Conservation (phyloP, 2,888 invertebrate genomes). For the Aproaerema taeniolella region DNA sequence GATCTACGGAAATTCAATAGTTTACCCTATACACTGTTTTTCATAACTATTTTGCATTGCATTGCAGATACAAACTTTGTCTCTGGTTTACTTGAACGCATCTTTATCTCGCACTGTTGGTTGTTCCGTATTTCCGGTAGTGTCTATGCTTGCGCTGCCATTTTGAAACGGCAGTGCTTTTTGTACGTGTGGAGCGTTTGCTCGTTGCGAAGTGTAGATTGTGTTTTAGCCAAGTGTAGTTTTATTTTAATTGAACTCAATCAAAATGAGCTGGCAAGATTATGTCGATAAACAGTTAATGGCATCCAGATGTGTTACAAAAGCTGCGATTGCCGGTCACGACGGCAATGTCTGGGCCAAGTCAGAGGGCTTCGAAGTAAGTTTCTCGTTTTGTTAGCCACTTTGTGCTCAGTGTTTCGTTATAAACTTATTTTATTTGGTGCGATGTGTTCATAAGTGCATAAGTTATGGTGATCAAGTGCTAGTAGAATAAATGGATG, state of each 20-base stretch:
- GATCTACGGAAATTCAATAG: too few relatives aligned
- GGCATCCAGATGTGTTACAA: slow-evolving; percentile 95
- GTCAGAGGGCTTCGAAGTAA: slow-evolving; percentile 95
- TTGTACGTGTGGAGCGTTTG: slow-evolving; percentile 77
- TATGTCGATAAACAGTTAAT: slow-evolving; percentile 98
- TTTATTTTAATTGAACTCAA: slow-evolving; percentile 72
- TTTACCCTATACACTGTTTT: too few relatives aligned
- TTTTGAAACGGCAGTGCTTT: slow-evolving; percentile 76
- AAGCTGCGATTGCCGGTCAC: slow-evolving; percentile 96
- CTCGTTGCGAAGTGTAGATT: slow-evolving; percentile 69
- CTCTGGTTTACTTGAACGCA: slow-evolving; percentile 22
- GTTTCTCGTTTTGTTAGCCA: slow-evolving; percentile 63
- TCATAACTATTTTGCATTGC: too few relatives aligned
- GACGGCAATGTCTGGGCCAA: slow-evolving; percentile 97
- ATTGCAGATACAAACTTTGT: too few relatives aligned
- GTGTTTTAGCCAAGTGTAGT: slow-evolving; percentile 73
- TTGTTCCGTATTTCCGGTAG: slow-evolving; percentile 46
- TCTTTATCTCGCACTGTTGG: slow-evolving; percentile 35
- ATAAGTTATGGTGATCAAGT: slow-evolving; percentile 37
- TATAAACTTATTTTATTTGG: slow-evolving; percentile 23
- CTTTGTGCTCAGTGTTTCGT: slow-evolving; percentile 47
- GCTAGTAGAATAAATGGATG: slow-evolving; percentile 42
- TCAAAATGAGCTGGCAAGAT: slow-evolving; percentile 98
- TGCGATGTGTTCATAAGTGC: slow-evolving; percentile 33
- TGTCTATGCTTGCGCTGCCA: slow-evolving; percentile 70